Percentiles rank a stretch among this genome's conserved stretches.
Evolutionary conservation across 1,140 invertebrate genomes (phyloP).

Genomic region (Lerema accius): DNA sequence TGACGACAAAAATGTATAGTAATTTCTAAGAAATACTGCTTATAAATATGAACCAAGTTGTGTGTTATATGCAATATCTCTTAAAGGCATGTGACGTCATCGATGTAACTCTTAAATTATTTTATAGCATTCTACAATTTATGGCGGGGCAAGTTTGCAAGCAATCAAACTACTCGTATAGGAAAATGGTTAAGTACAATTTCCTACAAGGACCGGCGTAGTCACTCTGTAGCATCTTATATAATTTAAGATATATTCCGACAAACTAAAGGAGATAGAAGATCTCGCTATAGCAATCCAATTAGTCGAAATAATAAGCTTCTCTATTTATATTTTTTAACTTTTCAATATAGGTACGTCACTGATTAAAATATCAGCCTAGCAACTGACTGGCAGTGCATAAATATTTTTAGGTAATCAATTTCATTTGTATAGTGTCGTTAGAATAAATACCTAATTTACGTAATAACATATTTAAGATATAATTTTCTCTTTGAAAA

Average conservation of each 20-base stretch:
- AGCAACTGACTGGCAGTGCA: too few relatives aligned
- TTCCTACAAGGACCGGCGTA: background rate
- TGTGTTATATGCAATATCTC: background rate
- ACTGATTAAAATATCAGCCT: too few relatives aligned
- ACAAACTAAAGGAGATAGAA: background rate
- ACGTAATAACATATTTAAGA: too few relatives aligned
- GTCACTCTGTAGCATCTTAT: background rate
- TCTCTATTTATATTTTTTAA: background rate
- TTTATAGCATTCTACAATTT: background rate
- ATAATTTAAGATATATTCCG: background rate
- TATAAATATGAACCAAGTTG: background rate
- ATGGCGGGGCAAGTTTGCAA: background rate
- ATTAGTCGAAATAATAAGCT: background rate
- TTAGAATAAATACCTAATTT: too few relatives aligned
- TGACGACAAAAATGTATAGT: background rate
- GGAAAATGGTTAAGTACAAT: background rate
- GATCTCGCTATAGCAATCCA: background rate
- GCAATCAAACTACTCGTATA: background rate
- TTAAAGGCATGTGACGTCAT: background rate
- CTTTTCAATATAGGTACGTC: too few relatives aligned
- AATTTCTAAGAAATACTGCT: background rate
- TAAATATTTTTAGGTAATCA: background rate
- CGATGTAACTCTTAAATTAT: background rate
- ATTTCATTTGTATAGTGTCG: too few relatives aligned
- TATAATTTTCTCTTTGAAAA: too few relatives aligned